Evolutionary conservation across 2,888 invertebrate genomes (phyloP).

Genomic region (Timandra comae): DNA sequence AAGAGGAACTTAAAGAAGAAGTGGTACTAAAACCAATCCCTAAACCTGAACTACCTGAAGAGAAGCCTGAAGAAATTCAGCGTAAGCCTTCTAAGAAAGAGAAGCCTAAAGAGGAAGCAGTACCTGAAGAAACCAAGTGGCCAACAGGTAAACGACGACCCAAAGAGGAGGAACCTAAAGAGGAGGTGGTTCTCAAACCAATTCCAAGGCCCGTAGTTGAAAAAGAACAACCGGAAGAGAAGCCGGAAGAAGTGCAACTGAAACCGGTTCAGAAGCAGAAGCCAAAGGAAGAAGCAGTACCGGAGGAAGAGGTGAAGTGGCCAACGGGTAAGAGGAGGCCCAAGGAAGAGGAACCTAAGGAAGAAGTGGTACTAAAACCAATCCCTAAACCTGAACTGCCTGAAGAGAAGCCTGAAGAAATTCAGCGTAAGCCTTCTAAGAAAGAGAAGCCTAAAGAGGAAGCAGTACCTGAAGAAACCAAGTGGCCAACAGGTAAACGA

Average conservation of each 20-base stretch:
- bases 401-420: constrained; percentile 30
- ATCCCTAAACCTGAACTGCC: constrained; percentile 24
- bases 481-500: constrained; percentile 22
- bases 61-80: constrained; percentile 46
- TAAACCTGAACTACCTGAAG: constrained; percentile 14
- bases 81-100: constrained; percentile 27
- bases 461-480: constrained; percentile 26
- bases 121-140: constrained; percentile 44
- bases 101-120: constrained; percentile 34
- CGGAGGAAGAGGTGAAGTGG: constrained; percentile 40
- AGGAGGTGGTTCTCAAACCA: constrained; percentile 31
- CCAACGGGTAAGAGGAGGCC: constrained; percentile 43
- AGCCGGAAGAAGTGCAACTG: constrained; percentile 55
- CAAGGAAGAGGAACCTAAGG: constrained; percentile 40
- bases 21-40: constrained; percentile 29
- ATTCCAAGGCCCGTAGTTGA: constrained; percentile 34
- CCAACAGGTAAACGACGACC: constrained; percentile 31
- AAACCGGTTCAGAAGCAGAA: constrained; percentile 39
- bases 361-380: constrained; percentile 42
- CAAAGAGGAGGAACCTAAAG: constrained; percentile 29
- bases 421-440: constrained; percentile 20
- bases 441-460: constrained; percentile 37
- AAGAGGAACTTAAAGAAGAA: constrained; percentile 39
- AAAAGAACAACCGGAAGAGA: constrained; percentile 31
- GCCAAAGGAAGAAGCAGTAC: constrained; percentile 28